Evolutionary conservation across 2,113 vertebrate species (phyloP), one percentile per base, ranked within the genome.

Genomic region (Thunnus thynnus): DNA sequence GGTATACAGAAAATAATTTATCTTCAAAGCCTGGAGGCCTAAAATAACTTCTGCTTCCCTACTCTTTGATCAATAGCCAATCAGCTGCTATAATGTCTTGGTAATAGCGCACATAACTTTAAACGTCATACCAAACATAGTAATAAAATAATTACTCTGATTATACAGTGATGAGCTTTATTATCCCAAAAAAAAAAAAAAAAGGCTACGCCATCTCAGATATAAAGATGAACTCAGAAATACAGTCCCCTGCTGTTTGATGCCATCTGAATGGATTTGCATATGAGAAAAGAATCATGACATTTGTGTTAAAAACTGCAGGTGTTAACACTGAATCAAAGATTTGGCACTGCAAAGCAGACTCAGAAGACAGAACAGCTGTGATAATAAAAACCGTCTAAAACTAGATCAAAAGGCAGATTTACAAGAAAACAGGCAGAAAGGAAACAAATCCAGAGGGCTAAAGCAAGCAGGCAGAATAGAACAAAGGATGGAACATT

Each of bases 381-480:
- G 72, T 64, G 44, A 8, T 25, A 48, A 47, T 9, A 2, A 41
- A 36, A 72, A 51, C 44, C 17, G 16, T 25, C 6, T 12, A 51
- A 51, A 85, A 88, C 20, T 76, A 32, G 76, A 66, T 85, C 76
- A 85, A 72, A 69, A 85, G 71, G 60, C 79, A 75, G 52, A 48
- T 41, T 5, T 10, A 63, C 25, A 18, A 50, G 36, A 41, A 22
- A 36, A 32, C 46, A 80, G 0, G 17, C 32, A 8, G 36, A 41
- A 9, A 41, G 36, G 9, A 41, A 72, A 72, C 17, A 79, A 2
- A 63, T 54, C 18, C 54, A 72, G 60, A 27, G 18, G n/a, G 20
- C 60, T 60, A 25, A 18, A 80, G 58, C 27, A 68, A 27, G 56
- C 13, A 50, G 13, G 4, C 25, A 41, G 14, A 36, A 20, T 16